Base-by-base conservation (phyloP, 2,113 vertebrate species). In the Phasianus colchicus region DNA sequence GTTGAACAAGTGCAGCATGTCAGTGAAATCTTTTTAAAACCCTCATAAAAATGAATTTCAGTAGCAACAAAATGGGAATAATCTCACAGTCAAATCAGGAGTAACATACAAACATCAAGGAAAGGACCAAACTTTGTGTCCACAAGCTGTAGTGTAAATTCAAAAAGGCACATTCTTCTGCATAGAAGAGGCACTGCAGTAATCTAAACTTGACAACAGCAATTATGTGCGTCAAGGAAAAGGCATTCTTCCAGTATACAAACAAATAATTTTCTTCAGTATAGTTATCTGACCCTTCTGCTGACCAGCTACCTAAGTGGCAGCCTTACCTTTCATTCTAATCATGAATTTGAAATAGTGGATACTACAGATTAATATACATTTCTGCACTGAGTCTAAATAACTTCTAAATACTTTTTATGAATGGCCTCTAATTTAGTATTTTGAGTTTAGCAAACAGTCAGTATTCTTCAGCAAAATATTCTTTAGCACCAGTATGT, bases 401-500 rank as follows among this genome's bases (percentile, higher is more conserved):
- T 67, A 3, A 84, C 69, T 74, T 81, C 17, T 71, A 52, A 38
- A 11, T 89, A 93, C 21, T 81, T 64, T 7, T 54, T 72, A 69
- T 25, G 57, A 89, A 75, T 36, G 5, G 29, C 52, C 93, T 79
- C 85, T 66, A 76, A 50, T 14, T 65, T 3, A 85, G 42, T 89
- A 72, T 52, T 91, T 75, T 84, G 65, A 78, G 32, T 92, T 87
- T 89, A 81, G 74, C 83, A 81, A 78, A 90, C 7, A 74, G 86
- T 65, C 80, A 90, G 61, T 38, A 47, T 22, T 74, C 29, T 40
- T 55, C 21, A 55, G 70, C 19, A 55, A 10, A 72, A 71, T 38
- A 81, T 42, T 52, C 24, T 27, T 52, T 52, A 50, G 48, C 48
- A 52, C 50, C 24, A 52, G 50, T 25, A 52, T 13, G 24, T 71